Percentiles rank a stretch among this genome's conserved stretches.
phyloP scores from a whole-genome alignment of 1,140 invertebrate species.

The Macrocentrus cingulum region DNA sequence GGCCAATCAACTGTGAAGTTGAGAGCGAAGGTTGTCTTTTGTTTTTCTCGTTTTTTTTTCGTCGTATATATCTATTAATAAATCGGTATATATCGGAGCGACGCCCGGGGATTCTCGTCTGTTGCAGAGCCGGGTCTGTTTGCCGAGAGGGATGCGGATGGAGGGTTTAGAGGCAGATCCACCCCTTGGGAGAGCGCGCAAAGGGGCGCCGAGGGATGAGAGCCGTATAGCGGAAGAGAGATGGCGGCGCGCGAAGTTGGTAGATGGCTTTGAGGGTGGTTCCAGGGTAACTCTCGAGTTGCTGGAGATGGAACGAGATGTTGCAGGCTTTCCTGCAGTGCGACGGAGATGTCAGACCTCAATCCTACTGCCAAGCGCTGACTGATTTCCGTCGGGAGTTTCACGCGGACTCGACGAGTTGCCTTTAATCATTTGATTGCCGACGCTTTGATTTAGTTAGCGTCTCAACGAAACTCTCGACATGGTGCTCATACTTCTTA shows the following conservation, averaged over 20 bases:
- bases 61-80: conserved; percentile 4
- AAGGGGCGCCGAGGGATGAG: conserved; percentile 2
- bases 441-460: conserved; percentile 34
- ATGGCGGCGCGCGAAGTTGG: conserved; percentile 32
- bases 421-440: conserved; percentile 58
- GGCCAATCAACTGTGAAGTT: conserved; percentile 3
- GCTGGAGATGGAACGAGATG: conserved; percentile 13
- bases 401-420: conserved; percentile 37
- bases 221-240: too few species aligned
- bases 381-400: conserved; percentile 55
- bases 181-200: conserved; percentile 26
- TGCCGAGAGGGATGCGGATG: conserved; percentile 49
- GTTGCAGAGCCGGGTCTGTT: conserved; percentile 42
- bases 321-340: neutral
- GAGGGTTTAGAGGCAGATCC: conserved; percentile 46
- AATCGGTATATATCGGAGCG: conserved; percentile 21
- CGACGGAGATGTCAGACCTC: conserved; percentile 22
- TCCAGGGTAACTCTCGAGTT: conserved; percentile 1
- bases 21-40: neutral
- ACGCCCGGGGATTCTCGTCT: conserved; percentile 43
- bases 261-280: conserved; percentile 40
- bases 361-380: conserved; percentile 35
- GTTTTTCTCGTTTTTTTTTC: neutral
- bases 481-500: too few species aligned
- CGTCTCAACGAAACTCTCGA: neutral